Evolutionary conservation across 2,113 vertebrate species (phyloP).

Genomic region (Tragelaphus imberbis): DNA sequence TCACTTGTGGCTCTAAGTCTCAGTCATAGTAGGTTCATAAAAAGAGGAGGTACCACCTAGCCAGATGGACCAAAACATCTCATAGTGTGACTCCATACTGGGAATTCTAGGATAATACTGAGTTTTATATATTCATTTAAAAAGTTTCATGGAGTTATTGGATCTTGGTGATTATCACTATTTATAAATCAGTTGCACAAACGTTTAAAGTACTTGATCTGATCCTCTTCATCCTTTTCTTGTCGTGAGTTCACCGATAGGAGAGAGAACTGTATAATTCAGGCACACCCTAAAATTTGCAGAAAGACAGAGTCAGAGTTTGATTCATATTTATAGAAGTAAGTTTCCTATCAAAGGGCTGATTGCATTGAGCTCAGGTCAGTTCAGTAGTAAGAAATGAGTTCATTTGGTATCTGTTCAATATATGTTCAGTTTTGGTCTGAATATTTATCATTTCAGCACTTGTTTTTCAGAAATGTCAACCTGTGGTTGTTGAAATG

Average conservation of each 20-base stretch:
- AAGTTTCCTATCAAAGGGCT: background rate
- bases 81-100: background rate
- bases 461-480: background rate
- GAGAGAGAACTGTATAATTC: background rate
- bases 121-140: background rate
- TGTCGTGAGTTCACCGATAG: background rate
- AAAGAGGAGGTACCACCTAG: background rate
- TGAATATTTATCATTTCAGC: background rate
- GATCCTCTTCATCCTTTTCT: background rate
- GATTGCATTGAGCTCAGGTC: background rate
- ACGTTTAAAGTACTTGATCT: background rate
- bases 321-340: background rate
- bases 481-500: background rate
- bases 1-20: background rate
- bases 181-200: background rate
- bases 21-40: background rate
- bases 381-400: background rate
- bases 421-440: background rate
- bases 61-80: background rate
- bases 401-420: background rate
- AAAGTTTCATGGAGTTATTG: background rate
- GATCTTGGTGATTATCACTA: background rate
- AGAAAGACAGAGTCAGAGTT: background rate
- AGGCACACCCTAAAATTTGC: background rate
- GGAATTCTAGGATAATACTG: background rate